Base-by-base conservation (phyloP, 2,888 invertebrate species). In the Timema podura region DNA sequence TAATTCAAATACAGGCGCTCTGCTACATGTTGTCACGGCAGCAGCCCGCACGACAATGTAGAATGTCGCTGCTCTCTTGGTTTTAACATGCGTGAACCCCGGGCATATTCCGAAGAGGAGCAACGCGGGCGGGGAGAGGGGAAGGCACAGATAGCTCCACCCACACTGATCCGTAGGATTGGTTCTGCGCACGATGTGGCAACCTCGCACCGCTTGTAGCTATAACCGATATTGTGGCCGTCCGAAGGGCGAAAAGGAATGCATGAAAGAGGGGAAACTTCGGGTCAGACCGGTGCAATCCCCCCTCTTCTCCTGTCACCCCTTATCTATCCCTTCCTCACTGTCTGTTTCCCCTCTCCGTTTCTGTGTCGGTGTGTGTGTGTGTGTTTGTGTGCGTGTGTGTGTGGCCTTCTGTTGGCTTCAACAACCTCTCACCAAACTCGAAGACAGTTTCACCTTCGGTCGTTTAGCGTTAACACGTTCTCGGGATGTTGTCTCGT, bases 211-310 rank as follows among this genome's bases (percentile, higher is more conserved):
- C 61, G 30, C 30, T 30, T 79, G 66, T 76, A 76, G 79, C 80
- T 79, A 80, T 81, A 81, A 82, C 82, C 82, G 82, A 82, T 82
- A 83, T 83, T 82, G 82, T 82, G 81, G 82, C 81, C 81, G 81
- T 73, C 65, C 68, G 70, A 70, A 73, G 73, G 70, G 71, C 61
- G 73, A 73, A 73, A 66, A 68, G 73, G 73, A 71, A 73, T 73
- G 73, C 70, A 72, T 57, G 70, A 10, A 6, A 51, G 70, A 65
- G 71, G 73, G 71, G 71, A 70, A 68, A 45, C 61, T 61, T 61
- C 71, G 70, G 73, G 73, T 71, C 73, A 73, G 71, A 71, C 59
- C 73, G 71, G 73, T 73, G 71, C 71, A 69, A 67, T 71, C 67
- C 69, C 69, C 68, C 64, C 65, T 11, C 68, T 30, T 30, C 30